Evolutionary conservation across 1,140 invertebrate species (phyloP), one percentile per base, ranked within the genome.

Genomic region (Drosophila busckii): DNA sequence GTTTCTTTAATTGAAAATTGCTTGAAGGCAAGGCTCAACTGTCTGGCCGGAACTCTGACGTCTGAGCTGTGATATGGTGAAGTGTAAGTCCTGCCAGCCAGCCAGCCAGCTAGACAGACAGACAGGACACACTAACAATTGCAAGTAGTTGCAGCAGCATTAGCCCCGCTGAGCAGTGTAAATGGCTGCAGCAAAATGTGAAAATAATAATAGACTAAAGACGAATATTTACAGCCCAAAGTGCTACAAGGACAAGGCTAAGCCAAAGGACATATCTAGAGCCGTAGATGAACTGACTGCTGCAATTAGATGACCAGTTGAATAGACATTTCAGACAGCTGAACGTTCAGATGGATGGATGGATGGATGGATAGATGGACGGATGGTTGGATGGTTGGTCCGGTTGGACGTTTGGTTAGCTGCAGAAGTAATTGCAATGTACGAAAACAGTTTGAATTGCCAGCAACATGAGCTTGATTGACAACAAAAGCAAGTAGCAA

Each of bases 181-280:
- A 61, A 69, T 55, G 61, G 61, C 55, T 55, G 46, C n/a, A n/a
- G n/a, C 46, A 65, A 69, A 65, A 65, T 65, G 62, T 69, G 62
- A 69, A 65, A 69, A 69, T 61, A 69, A 65, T 69, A 65, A 65
- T 56, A 41, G 49, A 69, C 65, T 69, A 69, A 69, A 69, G 45
- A 60, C 55, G 56, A 41, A 65, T 60, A 60, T 65, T 54, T 60
- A 60, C 56, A 65, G 60, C 62, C 53, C 46, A 55, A 60, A 34
- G 23, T 31, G 44, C 20, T 31, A 54, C 8, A 44, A 4, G 13
- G 28, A 16, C 10, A 12, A 10, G 4, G 13, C 26, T 10, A 42
- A 2, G 10, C 20, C 12, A 10, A 9, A 5, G n/a, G 26, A 12
- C n/a, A 34, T 9, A 20, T 2, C 12, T 12, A 12, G n/a, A 29